Base-by-base conservation (phyloP, 2,113 vertebrate genomes). In the Antechinus flavipes region DNA sequence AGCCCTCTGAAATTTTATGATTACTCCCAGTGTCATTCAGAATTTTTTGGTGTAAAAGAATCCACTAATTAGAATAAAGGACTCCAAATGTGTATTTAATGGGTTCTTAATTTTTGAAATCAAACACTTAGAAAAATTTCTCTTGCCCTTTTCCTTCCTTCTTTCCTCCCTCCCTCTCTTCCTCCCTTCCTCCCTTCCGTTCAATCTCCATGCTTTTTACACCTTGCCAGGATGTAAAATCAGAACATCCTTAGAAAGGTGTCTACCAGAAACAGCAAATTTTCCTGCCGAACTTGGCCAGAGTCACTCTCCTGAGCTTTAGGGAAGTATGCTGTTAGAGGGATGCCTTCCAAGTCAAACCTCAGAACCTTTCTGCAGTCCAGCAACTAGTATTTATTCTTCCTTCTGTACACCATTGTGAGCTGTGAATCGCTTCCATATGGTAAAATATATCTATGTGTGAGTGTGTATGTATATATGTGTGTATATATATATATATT, bases 231-330 rank as follows among this genome's bases (percentile, higher is more conserved):
- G 56, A 84, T 56, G 52, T 30, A 9, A 97, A 92, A 46, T 50
- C 1, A 14, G 46, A 27, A 94, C 93, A 30, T 92, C 56, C 23
- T 92, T 9, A 96, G 91, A 58, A 96, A 97, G 96, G 95, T 94
- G 68, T 95, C 94, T 95, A 89, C 6, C 92, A 91, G 76, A 93
- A 93, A 92, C 22, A 91, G 1, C 93, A 58, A 92, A 56, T 35
- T 93, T 96, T 95, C 46, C 91, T 93, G 95, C n/a, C 9, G 84
- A 94, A 92, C 61, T 97, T 94, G 58, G 30, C 49, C 16, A 94
- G 96, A 96, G 90, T 54, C 96, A 84, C 89, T 96, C 76, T 95
- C 89, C 92, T 92, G 3, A 54, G 91, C 94, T 97, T 98, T 94
- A 95, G 93, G 68, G 95, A 95, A 96, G 91, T 76, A 61, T 96